phyloP scores from a whole-genome alignment of 2,113 vertebrate species.

The Tylochromis polylepis region DNA sequence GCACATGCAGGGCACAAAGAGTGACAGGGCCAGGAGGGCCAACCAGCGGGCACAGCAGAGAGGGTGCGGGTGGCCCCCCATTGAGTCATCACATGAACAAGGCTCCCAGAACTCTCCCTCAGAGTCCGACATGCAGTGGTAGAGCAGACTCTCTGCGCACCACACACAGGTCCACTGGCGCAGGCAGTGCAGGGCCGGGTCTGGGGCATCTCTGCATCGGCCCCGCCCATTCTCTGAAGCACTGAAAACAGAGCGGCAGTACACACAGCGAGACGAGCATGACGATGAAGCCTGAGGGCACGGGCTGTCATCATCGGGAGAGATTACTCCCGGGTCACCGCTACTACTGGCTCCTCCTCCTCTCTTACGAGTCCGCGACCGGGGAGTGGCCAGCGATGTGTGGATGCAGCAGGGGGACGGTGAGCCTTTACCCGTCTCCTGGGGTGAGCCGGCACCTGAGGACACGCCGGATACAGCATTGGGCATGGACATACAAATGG shows the following conservation, averaged over 20 bases:
- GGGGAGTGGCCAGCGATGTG: constrained; percentile 73
- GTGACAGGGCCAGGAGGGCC: constrained; percentile 82
- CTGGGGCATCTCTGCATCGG: constrained; percentile 86
- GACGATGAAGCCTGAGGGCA: constrained; percentile 74
- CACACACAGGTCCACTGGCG: constrained; percentile 90
- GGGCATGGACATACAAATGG: constrained; percentile 68
- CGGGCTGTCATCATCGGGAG: constrained; percentile 76
- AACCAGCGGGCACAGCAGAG: constrained; percentile 88
- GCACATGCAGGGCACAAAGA: constrained; percentile 93
- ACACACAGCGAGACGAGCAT: constrained; percentile 83
- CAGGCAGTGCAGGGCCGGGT: constrained; percentile 84
- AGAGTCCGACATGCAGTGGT: constrained; percentile 94
- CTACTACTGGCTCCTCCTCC: constrained; percentile 59
- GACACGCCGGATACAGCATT: constrained; percentile 65
- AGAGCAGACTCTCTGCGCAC: constrained; percentile 91
- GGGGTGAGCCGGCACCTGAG: constrained; percentile 69
- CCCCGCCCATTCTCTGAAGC: constrained; percentile 84
- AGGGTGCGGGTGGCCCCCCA: constrained; percentile 76
- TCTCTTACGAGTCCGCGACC: constrained; percentile 76
- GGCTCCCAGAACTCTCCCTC: constrained; percentile 95
- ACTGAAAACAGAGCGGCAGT: constrained; percentile 88
- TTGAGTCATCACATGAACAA: constrained; percentile 86
- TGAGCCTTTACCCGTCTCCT: constrained; percentile 72
- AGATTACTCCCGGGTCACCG: constrained; percentile 58
- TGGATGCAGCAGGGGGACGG: constrained; percentile 79